Base-by-base conservation (phyloP, 2,797 vertebrate genomes). In the Dromococcyx pavoninus region DNA sequence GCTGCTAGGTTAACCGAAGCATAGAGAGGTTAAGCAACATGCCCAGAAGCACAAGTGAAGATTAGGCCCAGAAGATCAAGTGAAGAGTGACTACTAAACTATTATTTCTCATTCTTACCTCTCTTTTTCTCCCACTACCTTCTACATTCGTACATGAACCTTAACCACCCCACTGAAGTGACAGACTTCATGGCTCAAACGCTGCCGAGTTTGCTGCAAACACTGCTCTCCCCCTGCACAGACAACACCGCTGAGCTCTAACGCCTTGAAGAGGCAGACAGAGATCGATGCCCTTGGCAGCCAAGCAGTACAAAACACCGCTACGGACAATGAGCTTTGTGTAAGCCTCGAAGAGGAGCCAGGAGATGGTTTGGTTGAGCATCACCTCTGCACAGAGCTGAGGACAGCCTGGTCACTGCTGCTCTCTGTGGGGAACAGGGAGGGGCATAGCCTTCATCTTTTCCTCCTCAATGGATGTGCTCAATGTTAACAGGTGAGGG, bases 31-130 rank as follows among this genome's bases (percentile, higher is more conserved):
- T 74, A 81, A 91, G 54, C 66, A 94, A 66, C 51, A 7, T 19
- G 48, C 66, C 77, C 77, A 57, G 91, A 78, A 87, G 60, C 76
- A 61, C 54, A 50, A 84, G 53, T 6, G 50, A 95, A 56, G 60
- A 67, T 61, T 58, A 50, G 83, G 69, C 32, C 56, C 65, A 70
- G 48, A 58, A 46, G 23, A 84, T 7, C 50, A 67, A 81, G 48
- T 2, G 44, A 69, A 71, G 60, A 77, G 32, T 3, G 37, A 60
- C 30, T 4, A 66, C 33, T 41, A 11, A 92, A 28, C 21, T 24
- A 14, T 11, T 56, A 9, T 28, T 86, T 79, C 48, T 61, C 32
- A 27, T 48, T 93, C 16, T 24, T 51, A 8, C 33, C 33, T 83
- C 69, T 11, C 11, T 79, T 56, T 67, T 82, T 33, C 32, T 28